phyloP scores from a whole-genome alignment of 2,888 invertebrate genomes.

The Ormyrus nitidulus region DNA sequence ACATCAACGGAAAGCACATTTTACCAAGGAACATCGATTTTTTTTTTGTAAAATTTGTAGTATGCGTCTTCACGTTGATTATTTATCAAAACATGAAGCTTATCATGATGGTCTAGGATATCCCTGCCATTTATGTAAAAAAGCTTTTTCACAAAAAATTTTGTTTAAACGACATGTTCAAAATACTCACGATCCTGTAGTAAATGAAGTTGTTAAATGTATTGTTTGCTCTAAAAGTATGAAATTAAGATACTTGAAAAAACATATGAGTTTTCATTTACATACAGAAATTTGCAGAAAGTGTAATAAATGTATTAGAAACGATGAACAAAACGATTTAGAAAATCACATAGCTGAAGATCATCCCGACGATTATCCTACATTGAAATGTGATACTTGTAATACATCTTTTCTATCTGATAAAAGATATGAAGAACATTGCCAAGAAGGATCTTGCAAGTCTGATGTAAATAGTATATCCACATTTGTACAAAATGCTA shows the following conservation, averaged over 20 bases:
- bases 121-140: slow-evolving; percentile 68
- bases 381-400: slow-evolving; percentile 59
- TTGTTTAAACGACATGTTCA: slow-evolving; percentile 58
- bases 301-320: slow-evolving; percentile 55
- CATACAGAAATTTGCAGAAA: slow-evolving; percentile 57
- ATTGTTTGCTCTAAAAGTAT: slow-evolving; percentile 59
- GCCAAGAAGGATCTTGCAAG: slow-evolving; percentile 39
- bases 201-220: slow-evolving; percentile 54
- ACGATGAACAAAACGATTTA: slow-evolving; percentile 43
- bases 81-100: slow-evolving; percentile 61
- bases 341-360: slow-evolving; percentile 56
- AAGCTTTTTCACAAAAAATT: slow-evolving; percentile 59
- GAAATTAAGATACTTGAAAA: slow-evolving; percentile 53
- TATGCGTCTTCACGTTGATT: slow-evolving; percentile 53
- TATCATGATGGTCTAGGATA: slow-evolving; percentile 68
- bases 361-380: slow-evolving; percentile 59
- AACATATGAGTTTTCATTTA: slow-evolving; percentile 59
- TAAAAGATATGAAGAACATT: slow-evolving; percentile 57
- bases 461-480: slow-evolving; percentile 6
- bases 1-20: slow-evolving; percentile 59
- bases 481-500: slow-evolving; percentile 24
- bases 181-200: slow-evolving; percentile 49
- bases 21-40: slow-evolving; percentile 58
- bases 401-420: slow-evolving; percentile 56
- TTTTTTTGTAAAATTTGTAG: slow-evolving; percentile 61